Evolutionary conservation across 2,113 vertebrate genomes (phyloP), one percentile per base, ranked within the genome.

Genomic region (Notothenia rossii): DNA sequence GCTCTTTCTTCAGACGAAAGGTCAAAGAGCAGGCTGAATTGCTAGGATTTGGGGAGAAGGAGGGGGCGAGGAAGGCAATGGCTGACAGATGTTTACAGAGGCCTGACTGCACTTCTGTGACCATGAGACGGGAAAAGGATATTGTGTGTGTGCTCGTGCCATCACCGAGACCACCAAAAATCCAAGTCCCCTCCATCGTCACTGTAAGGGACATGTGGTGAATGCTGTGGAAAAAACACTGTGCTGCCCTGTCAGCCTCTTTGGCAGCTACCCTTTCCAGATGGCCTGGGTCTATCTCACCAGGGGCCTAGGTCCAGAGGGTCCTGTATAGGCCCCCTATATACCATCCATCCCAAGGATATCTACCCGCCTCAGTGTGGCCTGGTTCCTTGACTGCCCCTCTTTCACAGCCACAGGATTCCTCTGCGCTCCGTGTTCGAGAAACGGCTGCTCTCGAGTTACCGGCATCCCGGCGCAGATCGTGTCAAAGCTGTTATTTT

Each of bases 61-160:
- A 74, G 73, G 3, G 14, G 53, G 10, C 1, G 4, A 75, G 53
- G 73, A 55, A 88, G 84, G 76, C 88, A 94, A 94, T 93, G 81
- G 92, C 90, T 91, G 93, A 93, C 93, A 93, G 94, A 95, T 95
- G 94, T 94, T 91, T 91, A 90, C 88, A 90, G 89, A 90, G 86
- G 82, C 81, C 72, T 82, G 67, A 75, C 84, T 87, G 86, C 84
- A 83, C 61, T 83, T 84, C 76, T 88, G 81, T 88, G 79, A 87
- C 79, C 73, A 78, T 70, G 60, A 83, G 84, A 90, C 82, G 58
- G 50, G 10, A 67, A 53, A 17, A 50, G 33, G 66, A 78, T 64
- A 74, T 77, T 56, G 55, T 74, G 82, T 36, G 25, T n/a, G 25
- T 51, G 22, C 20, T 51, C n/a, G 5, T n/a, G 12, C 40, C 20